Evolutionary conservation across 1,140 invertebrate species (phyloP).

Genomic region (Cecropterus lyciades): DNA sequence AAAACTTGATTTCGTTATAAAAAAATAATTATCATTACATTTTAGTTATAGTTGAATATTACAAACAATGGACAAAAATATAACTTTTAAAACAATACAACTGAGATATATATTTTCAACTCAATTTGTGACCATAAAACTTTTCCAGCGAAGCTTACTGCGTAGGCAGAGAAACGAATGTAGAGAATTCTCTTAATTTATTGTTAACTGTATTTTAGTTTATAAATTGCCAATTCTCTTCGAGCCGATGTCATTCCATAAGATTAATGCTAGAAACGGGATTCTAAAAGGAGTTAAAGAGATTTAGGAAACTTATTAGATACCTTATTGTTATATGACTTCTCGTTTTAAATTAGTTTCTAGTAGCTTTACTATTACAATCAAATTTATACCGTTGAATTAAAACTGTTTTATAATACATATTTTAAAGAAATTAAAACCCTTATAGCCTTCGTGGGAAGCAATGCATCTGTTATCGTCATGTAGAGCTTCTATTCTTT

Average conservation of each 20-base stretch:
- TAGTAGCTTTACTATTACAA: not conserved
- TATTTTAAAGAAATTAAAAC: too few relatives aligned
- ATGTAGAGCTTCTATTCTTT: too few relatives aligned
- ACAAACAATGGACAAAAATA: too few relatives aligned
- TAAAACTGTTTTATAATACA: not conserved
- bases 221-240: slow-evolving; percentile 71
- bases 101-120: too few relatives aligned
- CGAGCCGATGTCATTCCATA: slow-evolving; percentile 44
- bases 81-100: too few relatives aligned
- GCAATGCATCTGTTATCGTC: too few relatives aligned
- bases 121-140: slow-evolving; percentile 8
- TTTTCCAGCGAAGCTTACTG: slow-evolving; percentile 40
- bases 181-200: slow-evolving; percentile 62
- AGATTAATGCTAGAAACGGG: slow-evolving; percentile 46
- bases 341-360: not conserved
- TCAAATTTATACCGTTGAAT: too few relatives aligned
- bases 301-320: slow-evolving; percentile 13
- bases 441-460: too few relatives aligned
- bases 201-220: slow-evolving; percentile 57
- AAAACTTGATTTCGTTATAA: too few relatives aligned
- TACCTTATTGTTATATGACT: slow-evolving; percentile 7
- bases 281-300: slow-evolving; percentile 27
- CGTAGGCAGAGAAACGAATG: slow-evolving; percentile 65
- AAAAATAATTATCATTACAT: too few relatives aligned
- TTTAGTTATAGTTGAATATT: too few relatives aligned